Evolutionary conservation across 2,888 invertebrate species (phyloP).

Genomic region (Pocota personata): DNA sequence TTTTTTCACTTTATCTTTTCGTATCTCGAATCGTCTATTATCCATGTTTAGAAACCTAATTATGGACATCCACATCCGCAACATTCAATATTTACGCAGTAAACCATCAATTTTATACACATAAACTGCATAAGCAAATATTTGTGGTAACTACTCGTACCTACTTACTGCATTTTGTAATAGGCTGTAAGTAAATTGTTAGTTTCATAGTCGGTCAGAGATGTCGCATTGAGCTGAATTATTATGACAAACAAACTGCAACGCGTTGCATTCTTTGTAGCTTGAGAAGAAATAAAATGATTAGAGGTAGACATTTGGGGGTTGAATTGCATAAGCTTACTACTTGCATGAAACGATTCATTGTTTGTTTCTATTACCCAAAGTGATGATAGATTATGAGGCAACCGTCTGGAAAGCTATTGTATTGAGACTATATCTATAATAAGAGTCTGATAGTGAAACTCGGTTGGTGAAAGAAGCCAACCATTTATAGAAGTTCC

Average conservation of each 20-base stretch:
- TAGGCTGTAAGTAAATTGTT: background rate
- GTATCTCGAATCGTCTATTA: background rate
- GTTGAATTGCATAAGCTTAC: too few species aligned
- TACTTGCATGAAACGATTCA: too few species aligned
- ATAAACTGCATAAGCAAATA: constrained; percentile 38
- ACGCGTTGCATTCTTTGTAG: background rate
- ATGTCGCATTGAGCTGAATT: constrained; percentile 53
- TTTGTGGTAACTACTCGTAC: constrained; percentile 10
- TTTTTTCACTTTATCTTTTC: background rate
- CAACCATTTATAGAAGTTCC: too few species aligned
- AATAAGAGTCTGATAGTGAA: too few species aligned
- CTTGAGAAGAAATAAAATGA: background rate
- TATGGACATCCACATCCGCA: constrained; percentile 34
- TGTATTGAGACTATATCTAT: too few species aligned
- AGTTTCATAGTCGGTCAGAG: constrained; percentile 9
- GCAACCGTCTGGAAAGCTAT: too few species aligned
- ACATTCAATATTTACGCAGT: constrained; percentile 29
- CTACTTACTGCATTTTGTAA: constrained; percentile 9
- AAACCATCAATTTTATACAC: constrained; percentile 39
- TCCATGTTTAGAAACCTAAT: constrained; percentile 32
- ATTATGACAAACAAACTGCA: constrained; percentile 16
- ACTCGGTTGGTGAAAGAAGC: too few species aligned
- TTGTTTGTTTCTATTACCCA: too few species aligned
- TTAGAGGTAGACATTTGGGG: background rate
- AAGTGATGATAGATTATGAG: too few species aligned